Evolutionary conservation across 2,113 vertebrate genomes (phyloP), one percentile per base, ranked within the genome.

Genomic region (Trematomus loennbergii): DNA sequence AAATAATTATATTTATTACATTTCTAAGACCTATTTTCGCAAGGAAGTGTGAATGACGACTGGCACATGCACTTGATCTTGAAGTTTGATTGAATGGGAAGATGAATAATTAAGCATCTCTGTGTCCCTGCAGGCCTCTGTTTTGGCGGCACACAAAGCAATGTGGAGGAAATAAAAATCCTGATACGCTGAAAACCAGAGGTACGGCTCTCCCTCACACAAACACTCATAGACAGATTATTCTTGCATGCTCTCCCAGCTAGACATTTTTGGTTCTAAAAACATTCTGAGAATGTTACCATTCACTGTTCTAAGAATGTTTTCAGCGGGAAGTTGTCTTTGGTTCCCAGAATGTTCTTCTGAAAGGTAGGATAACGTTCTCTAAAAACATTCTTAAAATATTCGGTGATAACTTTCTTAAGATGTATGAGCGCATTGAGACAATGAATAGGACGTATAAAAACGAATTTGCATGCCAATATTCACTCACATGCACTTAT

Each of bases 141-240:
- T 89, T 90, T 89, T 72, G 68, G 80, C 17, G 65, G 33, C 66
- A 25, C 80, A 82, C 82, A 82, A 90, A 89, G 91, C 90, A 82
- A 94, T 94, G 93, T 87, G 92, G 92, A 94, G 87, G 72, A 90
- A 90, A 87, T 94, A 91, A 92, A 91, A 87, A 87, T 84, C 83
- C 82, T 88, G 87, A 81, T 54, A 91, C 84, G 64, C 78, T 82
- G 85, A 87, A 67, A 92, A 82, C 79, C 66, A 81, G 83, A 95
- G 92, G 94, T 95, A 92, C 8, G 85, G 64, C 13, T 22, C 29
- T 15, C 72, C 36, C 36, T 22, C 25, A 48, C 50, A 12, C 11
- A 9, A 1, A 29, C 58, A 69, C 77, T 17, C 63, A 12, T 33
- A 25, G 62, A 61, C 46, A 33, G 22, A n/a, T 9, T 66, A 73